phyloP scores from a whole-genome alignment of 1,140 invertebrate species.

The Physella acuta region DNA sequence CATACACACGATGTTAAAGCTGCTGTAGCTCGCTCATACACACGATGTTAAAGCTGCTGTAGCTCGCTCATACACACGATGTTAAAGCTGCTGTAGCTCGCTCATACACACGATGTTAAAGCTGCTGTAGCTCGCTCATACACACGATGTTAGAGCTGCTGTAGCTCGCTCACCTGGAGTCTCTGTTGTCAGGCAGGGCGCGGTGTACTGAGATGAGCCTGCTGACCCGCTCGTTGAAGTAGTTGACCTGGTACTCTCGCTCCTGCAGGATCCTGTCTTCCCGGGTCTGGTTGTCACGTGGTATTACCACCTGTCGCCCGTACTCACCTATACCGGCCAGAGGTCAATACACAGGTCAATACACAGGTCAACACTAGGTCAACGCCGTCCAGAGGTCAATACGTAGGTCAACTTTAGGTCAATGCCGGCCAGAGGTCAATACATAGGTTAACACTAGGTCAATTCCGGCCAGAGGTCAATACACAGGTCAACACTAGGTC shows the following conservation, averaged over 20 bases:
- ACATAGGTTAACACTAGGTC: no score
- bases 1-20: background rate
- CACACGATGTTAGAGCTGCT: background rate
- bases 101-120: background rate
- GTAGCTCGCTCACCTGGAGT: constrained; percentile 42
- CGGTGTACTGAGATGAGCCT: constrained; percentile 11
- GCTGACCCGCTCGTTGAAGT: constrained; percentile 18
- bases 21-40: background rate
- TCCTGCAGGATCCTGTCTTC: background rate
- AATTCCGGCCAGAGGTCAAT: no score
- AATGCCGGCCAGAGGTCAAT: no score
- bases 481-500: no score
- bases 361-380: no score
- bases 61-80: background rate
- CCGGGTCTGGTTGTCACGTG: background rate
- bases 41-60: background rate
- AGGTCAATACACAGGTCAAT: no score
- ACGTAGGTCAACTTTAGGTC: no score
- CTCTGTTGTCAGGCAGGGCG: background rate
- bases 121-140: background rate
- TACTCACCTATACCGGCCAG: constrained; percentile 10
- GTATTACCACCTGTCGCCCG: background rate
- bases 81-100: background rate
- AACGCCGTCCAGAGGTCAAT: no score
- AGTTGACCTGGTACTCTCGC: background rate